Percentiles rank a stretch among this genome's conserved stretches.
Conservation (phyloP, 1,140 invertebrate species). For the Ostrea edulis region DNA sequence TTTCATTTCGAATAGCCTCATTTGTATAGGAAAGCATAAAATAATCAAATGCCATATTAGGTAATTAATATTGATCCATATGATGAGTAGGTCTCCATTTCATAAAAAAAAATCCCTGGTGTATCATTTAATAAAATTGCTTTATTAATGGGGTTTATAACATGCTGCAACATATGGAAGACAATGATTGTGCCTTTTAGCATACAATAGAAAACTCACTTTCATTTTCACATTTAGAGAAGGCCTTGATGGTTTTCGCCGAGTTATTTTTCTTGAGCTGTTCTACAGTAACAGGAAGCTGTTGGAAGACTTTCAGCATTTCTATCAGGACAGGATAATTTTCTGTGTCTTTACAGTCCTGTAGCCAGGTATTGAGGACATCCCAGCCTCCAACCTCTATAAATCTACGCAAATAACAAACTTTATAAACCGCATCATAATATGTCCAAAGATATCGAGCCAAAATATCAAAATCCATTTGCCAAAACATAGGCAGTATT, state of each 20-base stretch:
- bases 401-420: conserved; percentile 82
- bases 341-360: conserved; percentile 89
- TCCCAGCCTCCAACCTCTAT: conserved; percentile 95
- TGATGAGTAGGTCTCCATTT: too few species aligned
- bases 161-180: too few species aligned
- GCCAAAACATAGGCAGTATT: not conserved
- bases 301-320: conserved; percentile 89
- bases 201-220: conserved; percentile 80
- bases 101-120: too few species aligned
- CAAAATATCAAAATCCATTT: not conserved
- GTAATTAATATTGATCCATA: too few species aligned
- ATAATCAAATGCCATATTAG: too few species aligned
- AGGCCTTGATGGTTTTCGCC: conserved; percentile 92
- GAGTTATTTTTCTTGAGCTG: conserved; percentile 93
- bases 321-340: conserved; percentile 93
- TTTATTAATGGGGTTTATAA: too few species aligned
- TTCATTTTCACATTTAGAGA: conserved; percentile 89
- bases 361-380: conserved; percentile 91
- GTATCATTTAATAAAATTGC: too few species aligned
- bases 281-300: conserved; percentile 93
- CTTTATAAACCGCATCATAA: not conserved
- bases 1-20: too few species aligned
- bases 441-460: not conserved
- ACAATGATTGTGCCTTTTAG: too few species aligned
- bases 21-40: too few species aligned